Evolutionary conservation across 1,140 invertebrate species (phyloP).

Genomic region (Pseudoatta argentina): DNA sequence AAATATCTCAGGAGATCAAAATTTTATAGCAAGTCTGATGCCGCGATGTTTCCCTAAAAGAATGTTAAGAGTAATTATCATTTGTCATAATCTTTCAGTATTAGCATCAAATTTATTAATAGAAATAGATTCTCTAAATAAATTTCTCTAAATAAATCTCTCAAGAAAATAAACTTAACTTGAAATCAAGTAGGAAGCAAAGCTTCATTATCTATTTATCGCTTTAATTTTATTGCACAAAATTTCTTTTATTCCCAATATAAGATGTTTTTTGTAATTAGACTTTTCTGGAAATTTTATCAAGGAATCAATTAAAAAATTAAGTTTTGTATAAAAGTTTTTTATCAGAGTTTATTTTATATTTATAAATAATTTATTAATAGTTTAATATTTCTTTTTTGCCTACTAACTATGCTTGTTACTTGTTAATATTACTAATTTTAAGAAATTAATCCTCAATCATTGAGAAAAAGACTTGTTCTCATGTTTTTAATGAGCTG

Average conservation of each 20-base stretch:
- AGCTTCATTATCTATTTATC: not conserved
- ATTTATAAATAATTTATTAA: not conserved
- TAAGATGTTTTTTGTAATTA: slow-evolving; percentile 14
- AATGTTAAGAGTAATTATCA: not conserved
- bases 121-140: not conserved
- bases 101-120: not conserved
- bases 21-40: slow-evolving; percentile 9
- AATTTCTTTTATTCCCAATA: not conserved
- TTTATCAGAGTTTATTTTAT: not conserved
- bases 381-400: too few species aligned
- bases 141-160: not conserved
- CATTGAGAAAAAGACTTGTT: too few species aligned
- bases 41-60: not conserved
- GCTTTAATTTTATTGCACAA: not conserved
- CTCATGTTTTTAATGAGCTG: too few species aligned
- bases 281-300: not conserved
- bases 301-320: not conserved
- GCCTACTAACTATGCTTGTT: not conserved
- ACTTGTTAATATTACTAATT: too few species aligned
- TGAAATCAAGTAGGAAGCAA: not conserved
- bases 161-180: not conserved
- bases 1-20: not conserved
- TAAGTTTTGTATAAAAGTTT: not conserved
- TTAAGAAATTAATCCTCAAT: not conserved
- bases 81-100: slow-evolving; percentile 6